Conservation (phyloP, 2,113 vertebrate genomes). For the Cygnus atratus region DNA sequence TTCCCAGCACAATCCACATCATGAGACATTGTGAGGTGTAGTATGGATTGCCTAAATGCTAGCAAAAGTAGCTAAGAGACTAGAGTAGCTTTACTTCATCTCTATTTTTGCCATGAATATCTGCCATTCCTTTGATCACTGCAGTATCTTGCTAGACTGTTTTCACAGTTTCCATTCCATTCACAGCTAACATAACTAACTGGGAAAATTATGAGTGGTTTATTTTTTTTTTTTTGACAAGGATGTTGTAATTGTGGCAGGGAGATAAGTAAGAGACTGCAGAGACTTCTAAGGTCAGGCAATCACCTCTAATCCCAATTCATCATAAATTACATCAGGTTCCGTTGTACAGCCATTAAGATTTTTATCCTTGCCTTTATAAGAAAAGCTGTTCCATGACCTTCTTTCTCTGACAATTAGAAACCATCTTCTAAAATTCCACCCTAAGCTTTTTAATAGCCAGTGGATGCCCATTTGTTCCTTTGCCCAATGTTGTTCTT, state of each 20-base stretch:
- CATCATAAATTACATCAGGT: neutral
- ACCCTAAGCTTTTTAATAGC: neutral
- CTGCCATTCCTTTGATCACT: neutral
- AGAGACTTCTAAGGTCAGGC: neutral
- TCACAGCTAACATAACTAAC: neutral
- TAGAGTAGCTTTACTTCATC: neutral
- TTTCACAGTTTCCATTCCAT: neutral
- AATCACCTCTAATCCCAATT: neutral
- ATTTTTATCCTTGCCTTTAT: neutral
- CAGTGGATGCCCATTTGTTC: neutral
- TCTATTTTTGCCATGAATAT: neutral
- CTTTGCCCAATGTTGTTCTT: neutral
- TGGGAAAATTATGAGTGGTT: neutral
- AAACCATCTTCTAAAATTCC: neutral
- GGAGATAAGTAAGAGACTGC: neutral
- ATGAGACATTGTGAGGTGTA: neutral
- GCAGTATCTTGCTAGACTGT: neutral
- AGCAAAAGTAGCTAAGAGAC: neutral
- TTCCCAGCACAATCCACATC: fast-evolving
- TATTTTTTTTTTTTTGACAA: neutral
- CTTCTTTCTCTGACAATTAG: neutral
- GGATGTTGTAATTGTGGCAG: neutral
- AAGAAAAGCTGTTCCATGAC: neutral
- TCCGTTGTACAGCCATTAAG: neutral
- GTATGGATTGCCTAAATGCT: neutral